These are phyloP conservation scores for Homarus gammarus DNA, from an alignment of 2,888 invertebrate genomes.

Conservation along the genomic window DNA sequence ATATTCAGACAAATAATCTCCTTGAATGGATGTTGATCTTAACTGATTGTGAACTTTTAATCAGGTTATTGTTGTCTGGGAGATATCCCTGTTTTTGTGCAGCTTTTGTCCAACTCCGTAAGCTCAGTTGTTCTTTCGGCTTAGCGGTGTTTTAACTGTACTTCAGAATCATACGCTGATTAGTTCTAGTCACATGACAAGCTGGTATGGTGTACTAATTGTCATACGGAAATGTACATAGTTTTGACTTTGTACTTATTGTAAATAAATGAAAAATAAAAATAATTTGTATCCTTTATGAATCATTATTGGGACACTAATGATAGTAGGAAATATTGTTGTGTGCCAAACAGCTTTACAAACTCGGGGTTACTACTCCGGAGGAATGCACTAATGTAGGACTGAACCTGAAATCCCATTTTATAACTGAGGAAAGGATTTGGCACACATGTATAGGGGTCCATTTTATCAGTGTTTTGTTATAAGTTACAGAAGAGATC, in stretches of 20 bases:
- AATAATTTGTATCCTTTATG: neutral
- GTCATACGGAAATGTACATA: constrained; percentile 38
- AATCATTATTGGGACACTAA: too few species aligned
- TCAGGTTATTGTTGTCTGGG: neutral
- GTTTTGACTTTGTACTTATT: constrained; percentile 64
- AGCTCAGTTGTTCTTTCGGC: constrained; percentile 5
- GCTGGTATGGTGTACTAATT: constrained; percentile 13
- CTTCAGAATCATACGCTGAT: constrained; percentile 29
- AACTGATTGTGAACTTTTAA: neutral
- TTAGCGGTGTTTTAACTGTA: constrained; percentile 22
- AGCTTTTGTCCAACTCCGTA: constrained; percentile 6
- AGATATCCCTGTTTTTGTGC: constrained; percentile 1
- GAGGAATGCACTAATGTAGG: too few species aligned
- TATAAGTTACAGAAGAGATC: too few species aligned
- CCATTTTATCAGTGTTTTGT: too few species aligned
- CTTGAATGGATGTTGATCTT: neutral
- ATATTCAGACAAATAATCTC: neutral
- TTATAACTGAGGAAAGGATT: too few species aligned
- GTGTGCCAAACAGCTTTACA: too few species aligned
- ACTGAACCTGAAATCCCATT: too few species aligned
- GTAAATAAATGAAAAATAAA: constrained; percentile 46
- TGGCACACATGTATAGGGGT: too few species aligned
- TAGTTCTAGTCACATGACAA: constrained; percentile 53
- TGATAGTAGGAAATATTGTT: too few species aligned
- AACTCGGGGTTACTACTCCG: too few species aligned